These are phyloP conservation scores for Drosophila pruinosa DNA, from an alignment of 1,140 invertebrate species.

Conservation along the genomic window DNA sequence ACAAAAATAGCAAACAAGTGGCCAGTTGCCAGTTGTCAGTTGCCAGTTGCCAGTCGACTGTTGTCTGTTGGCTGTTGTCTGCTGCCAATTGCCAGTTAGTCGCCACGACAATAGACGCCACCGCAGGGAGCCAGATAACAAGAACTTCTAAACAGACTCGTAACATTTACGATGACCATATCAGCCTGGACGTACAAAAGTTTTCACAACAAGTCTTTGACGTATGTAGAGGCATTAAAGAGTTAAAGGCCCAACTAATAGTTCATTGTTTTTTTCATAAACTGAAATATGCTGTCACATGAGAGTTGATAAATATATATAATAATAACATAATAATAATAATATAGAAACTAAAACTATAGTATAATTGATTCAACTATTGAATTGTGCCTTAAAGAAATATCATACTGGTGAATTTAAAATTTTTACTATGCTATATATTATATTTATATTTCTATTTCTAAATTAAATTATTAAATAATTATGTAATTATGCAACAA, in stretches of 20 bases:
- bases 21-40: constrained; percentile 16
- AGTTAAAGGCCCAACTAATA: background rate
- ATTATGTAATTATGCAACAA: no score
- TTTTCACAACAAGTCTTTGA: background rate
- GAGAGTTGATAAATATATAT: no score
- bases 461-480: no score
- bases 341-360: no score
- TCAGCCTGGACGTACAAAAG: background rate
- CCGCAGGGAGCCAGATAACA: constrained; percentile 1
- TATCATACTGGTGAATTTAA: no score
- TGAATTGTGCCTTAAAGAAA: no score
- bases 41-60: constrained; percentile 18
- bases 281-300: no score
- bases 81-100: constrained; percentile 1
- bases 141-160: background rate
- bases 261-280: background rate
- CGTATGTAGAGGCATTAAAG: constrained; percentile 3
- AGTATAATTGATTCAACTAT: no score
- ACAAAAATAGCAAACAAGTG: constrained; percentile 22
- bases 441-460: no score
- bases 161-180: background rate
- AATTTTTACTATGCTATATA: no score
- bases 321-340: no score
- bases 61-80: constrained; percentile 10
- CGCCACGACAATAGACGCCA: background rate